A percentile compares a stretch with the other conserved stretches of the same genome.
Evolutionary conservation across 2,888 invertebrate genomes (phyloP).

Genomic region (Catocala nupta): DNA sequence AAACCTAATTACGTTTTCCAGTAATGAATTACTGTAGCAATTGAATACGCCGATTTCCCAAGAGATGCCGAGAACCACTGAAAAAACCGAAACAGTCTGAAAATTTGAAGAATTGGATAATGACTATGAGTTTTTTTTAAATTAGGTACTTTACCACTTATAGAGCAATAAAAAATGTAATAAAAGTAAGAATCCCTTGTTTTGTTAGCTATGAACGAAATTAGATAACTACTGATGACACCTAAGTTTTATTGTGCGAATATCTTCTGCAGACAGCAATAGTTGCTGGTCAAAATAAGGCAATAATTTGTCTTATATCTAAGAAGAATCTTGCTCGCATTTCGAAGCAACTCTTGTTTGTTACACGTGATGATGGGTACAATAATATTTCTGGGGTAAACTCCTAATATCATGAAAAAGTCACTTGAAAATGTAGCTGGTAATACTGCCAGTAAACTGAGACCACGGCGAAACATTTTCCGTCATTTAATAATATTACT

Average conservation of each 20-base stretch:
- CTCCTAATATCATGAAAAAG: conserved; percentile 3
- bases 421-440: too few species aligned
- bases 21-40: conserved; percentile 44
- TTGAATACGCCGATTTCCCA: conserved; percentile 48
- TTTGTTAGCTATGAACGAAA: conserved; percentile 24
- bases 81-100: conserved; percentile 44
- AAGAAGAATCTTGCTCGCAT: conserved; percentile 16
- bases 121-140: conserved; percentile 41
- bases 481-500: too few species aligned
- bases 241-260: conserved; percentile 8
- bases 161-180: conserved; percentile 34
- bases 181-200: conserved; percentile 33
- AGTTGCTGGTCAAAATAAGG: conserved; percentile 37
- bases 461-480: too few species aligned
- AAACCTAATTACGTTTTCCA: conserved; percentile 40
- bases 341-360: conserved; percentile 23
- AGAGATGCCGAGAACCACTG: conserved; percentile 27
- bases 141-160: conserved; percentile 43
- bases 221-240: conserved; percentile 17
- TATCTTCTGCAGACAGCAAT: conserved; percentile 1
- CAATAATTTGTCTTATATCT: conserved; percentile 27
- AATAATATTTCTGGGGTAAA: conserved; percentile 9
- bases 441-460: background rate
- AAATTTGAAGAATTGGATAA: conserved; percentile 47
- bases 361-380: conserved; percentile 16